Conservation (phyloP, 2,113 vertebrate species). For the Indicator indicator region DNA sequence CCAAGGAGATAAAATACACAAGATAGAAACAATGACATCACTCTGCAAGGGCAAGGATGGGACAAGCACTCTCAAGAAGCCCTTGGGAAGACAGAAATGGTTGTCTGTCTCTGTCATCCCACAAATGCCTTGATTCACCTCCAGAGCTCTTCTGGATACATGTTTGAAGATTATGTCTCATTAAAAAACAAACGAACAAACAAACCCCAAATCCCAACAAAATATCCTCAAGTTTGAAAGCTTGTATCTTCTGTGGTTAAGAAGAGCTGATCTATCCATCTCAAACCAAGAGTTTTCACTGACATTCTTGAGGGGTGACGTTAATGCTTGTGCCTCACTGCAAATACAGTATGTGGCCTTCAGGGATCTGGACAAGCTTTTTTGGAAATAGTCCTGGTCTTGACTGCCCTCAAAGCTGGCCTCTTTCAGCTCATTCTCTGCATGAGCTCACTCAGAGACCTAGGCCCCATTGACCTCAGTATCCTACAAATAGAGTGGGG, state of each 20-base stretch:
- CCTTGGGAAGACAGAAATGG: not conserved
- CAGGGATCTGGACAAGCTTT: not conserved
- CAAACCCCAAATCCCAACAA: not conserved
- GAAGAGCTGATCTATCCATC: not conserved
- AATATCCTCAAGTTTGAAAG: not conserved
- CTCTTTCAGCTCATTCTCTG: not conserved
- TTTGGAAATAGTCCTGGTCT: not conserved
- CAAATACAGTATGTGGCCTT: not conserved
- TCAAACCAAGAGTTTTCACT: not conserved
- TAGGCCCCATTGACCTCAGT: not conserved
- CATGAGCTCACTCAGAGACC: not conserved
- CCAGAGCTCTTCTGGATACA: not conserved
- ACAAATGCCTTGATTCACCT: not conserved
- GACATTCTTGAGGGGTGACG: not conserved
- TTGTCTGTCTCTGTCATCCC: not conserved
- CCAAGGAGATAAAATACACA: slow-evolving; percentile 70
- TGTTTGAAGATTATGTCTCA: not conserved
- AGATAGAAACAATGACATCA: slow-evolving; percentile 62
- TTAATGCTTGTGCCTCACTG: not conserved
- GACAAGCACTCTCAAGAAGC: not conserved
- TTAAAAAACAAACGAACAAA: not conserved
- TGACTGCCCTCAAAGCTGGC: not conserved
- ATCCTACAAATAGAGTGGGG: not conserved
- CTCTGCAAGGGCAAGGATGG: not conserved
- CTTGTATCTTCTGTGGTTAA: not conserved